Conservation (phyloP, 2,113 vertebrate species). For the Hydrolagus affinis region DNA sequence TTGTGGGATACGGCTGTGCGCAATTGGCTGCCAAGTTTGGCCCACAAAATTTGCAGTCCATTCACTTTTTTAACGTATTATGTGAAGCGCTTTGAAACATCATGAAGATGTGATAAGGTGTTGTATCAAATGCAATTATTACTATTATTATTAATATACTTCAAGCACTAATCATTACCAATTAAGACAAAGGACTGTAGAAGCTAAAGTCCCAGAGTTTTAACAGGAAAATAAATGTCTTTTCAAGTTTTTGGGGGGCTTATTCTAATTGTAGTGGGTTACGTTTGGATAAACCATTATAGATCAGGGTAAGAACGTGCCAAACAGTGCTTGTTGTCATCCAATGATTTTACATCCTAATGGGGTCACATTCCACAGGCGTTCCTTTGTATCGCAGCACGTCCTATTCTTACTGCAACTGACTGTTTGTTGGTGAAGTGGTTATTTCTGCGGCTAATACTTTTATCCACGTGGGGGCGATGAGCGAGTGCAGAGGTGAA, state of each 20-base stretch:
- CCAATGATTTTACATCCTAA: neutral
- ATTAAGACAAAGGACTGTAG: neutral
- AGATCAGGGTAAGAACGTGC: constrained; percentile 14
- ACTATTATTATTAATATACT: neutral
- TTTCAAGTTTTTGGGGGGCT: neutral
- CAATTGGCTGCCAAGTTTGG: no score
- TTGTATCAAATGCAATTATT: no score
- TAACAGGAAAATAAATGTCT: neutral
- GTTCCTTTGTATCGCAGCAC: neutral
- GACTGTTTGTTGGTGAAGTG: neutral
- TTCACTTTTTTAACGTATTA: no score
- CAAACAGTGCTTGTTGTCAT: neutral
- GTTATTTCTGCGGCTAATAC: neutral
- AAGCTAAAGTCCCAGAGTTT: neutral
- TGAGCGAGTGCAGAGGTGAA: neutral
- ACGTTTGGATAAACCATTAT: constrained; percentile 11
- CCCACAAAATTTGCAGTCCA: no score
- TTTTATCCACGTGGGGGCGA: neutral
- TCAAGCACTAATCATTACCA: neutral
- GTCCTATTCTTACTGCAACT: neutral
- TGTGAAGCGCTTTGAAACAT: no score
- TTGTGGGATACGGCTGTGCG: no score
- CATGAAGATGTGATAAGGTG: no score
- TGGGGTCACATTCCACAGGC: constrained; percentile 7
- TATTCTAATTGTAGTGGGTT: constrained; percentile 3